phyloP scores from a whole-genome alignment of 1,140 invertebrate species.

The Microplitis demolitor region DNA sequence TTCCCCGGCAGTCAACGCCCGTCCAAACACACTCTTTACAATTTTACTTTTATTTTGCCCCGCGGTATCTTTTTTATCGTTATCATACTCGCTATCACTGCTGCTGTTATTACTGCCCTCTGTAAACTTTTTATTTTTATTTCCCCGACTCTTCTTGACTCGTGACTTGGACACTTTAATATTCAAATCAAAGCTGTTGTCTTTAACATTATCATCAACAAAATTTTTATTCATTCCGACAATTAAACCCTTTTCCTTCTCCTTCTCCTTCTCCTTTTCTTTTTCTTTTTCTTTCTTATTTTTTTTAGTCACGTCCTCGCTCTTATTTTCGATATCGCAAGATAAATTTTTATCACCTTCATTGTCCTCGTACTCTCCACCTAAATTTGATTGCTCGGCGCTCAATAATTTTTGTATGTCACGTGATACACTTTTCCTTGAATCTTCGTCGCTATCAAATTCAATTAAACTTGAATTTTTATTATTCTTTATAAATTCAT shows the following conservation, averaged over 20 bases:
- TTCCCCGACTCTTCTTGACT: constrained; percentile 25
- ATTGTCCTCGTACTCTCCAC: constrained; percentile 10
- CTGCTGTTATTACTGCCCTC: constrained; percentile 24
- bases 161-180: constrained; percentile 14
- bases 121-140: constrained; percentile 25
- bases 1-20: constrained; percentile 48
- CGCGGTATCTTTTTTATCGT: constrained; percentile 38
- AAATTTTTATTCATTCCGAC: neutral
- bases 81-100: constrained; percentile 43
- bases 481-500: constrained; percentile 18
- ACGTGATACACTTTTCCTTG: constrained; percentile 39
- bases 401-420: constrained; percentile 45
- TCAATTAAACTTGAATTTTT: constrained; percentile 26
- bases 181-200: neutral
- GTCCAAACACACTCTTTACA: constrained; percentile 54
- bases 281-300: neutral
- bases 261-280: neutral
- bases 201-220: neutral
- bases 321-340: neutral
- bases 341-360: neutral
- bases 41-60: constrained; percentile 52
- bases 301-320: too few relatives aligned
- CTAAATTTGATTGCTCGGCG: constrained; percentile 39
- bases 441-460: constrained; percentile 48
- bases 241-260: neutral